These are phyloP conservation scores for Mormyrus iriodes DNA, from an alignment of 2,113 vertebrate species.

Conservation along the genomic window DNA sequence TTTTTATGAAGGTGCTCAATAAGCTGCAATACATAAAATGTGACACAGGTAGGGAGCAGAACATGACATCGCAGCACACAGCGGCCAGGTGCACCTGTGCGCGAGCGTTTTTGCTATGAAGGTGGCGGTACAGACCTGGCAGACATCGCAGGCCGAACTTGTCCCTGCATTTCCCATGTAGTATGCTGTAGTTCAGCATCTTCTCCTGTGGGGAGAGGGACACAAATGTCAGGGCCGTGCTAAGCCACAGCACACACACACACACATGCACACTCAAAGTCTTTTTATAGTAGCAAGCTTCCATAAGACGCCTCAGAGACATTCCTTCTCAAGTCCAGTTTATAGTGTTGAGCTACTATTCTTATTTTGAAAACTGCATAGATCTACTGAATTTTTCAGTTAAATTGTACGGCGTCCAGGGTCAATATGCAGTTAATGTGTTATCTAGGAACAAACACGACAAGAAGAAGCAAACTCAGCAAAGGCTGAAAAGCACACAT, in stretches of 20 bases:
- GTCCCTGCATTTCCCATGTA: conserved; percentile 51
- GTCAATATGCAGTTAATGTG: neutral
- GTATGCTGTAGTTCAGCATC: conserved; percentile 59
- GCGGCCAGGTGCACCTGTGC: neutral
- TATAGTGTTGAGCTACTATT: neutral
- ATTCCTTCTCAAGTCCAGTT: neutral
- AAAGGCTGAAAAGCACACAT: neutral
- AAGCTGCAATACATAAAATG: neutral
- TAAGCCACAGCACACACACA: neutral
- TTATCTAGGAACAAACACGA: neutral
- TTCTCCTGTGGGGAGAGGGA: conserved; percentile 51
- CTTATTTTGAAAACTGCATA: neutral
- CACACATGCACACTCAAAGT: neutral
- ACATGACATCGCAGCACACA: neutral
- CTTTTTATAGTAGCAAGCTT: neutral
- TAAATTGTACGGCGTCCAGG: neutral
- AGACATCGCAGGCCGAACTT: conserved; percentile 62
- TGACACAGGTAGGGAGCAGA: neutral
- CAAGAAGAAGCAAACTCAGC: neutral
- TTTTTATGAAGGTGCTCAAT: neutral
- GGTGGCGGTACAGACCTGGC: conserved; percentile 48
- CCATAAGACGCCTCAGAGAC: neutral
- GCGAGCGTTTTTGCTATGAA: too few species aligned
- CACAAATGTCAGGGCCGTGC: neutral
- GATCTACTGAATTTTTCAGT: neutral